Evolutionary conservation across 2,888 invertebrate species (phyloP), one percentile per base, ranked within the genome.

Genomic region (Sialis lutaria): DNA sequence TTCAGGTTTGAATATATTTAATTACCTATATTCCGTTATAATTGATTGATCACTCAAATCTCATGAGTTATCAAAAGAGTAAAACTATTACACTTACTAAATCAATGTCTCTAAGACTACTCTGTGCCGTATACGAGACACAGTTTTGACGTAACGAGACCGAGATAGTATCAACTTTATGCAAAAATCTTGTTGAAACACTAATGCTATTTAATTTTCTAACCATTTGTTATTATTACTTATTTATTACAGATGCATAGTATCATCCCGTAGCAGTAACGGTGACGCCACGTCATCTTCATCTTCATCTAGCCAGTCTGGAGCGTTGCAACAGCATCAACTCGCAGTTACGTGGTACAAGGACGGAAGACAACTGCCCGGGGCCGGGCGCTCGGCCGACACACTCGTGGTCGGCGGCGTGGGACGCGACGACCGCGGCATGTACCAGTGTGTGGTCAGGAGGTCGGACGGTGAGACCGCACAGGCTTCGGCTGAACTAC

Each of bases 391-490:
- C 52, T 75, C 76, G 50, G 68, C 70, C 45, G 80, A 81, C 55
- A 71, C 75, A 35, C 59, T 82, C 46, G 67, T 77, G 45, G 70
- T 82, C 54, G 73, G 74, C 52, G 75, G 77, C 48, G 80, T 82
- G 40, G 77, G 76, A 37, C 67, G 81, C 46, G 81, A 82, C 56
- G 82, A 82, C 60, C 71, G 79, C 49, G 82, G 82, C 54, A 82
- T 82, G 79, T 82, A 82, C 60, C 82, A 82, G 60, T 83, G 82
- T 60, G 71, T 82, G 51, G 82, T 79, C 6, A 66, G 80, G 50
- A 67, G 81, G 52, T 72, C 78, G 33, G 81, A 82, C 59, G 80
- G 81, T 10, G 82, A 82, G 57, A 80, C 80, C 3, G 81, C 81
- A 31, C 84, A 85, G 60, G 82, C 81, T 6, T 74, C 83, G 1